Evolutionary conservation across 2,113 vertebrate genomes (phyloP), one percentile per base, ranked within the genome.

Genomic region (Climacteris rufus): DNA sequence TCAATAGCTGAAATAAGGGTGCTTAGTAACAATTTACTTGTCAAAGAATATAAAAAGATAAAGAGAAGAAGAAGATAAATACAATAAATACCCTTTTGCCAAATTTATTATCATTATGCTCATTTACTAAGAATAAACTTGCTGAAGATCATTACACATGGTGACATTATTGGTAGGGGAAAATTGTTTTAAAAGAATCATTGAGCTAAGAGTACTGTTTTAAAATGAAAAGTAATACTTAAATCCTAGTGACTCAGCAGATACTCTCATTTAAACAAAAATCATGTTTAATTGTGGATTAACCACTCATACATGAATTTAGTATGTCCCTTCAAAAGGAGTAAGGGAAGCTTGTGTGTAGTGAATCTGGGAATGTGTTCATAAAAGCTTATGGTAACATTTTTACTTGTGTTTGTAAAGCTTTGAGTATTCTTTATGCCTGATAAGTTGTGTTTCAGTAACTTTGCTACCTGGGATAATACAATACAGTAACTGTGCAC

Each of bases 181-280:
- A 56, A 78, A 60, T 40, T 44, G 19, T 76, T 84, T 44, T 66
- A 22, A 52, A 82, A 71, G 22, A 82, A 56, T 69, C 7, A 7
- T 11, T 68, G 85, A 35, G 13, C n/a, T 52, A 57, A 79, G 53
- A 56, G 13, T 44, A 47, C 71, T 56, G 61, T 79, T 90, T 93
- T 74, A 7, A 76, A 95, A 87, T 63, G 22, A 66, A 69, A 65
- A 75, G 16, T 65, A 72, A 42, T 75, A 22, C 37, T 96, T 89
- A 93, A 93, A 83, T 89, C 27, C 18, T 75, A 93, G 54, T 65
- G 45, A 90, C 86, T 95, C 74, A 94, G 53, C 87, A 96, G 90
- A 82, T 95, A 60, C 47, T 95, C 23, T 95, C n/a, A 59, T 94
- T 78, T 96, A 91, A 93, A 94, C 56, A 77, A 92, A 90, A 94